Evolutionary conservation across 2,797 vertebrate genomes (phyloP), one percentile per base, ranked within the genome.

Genomic region (Helostoma temminkii): DNA sequence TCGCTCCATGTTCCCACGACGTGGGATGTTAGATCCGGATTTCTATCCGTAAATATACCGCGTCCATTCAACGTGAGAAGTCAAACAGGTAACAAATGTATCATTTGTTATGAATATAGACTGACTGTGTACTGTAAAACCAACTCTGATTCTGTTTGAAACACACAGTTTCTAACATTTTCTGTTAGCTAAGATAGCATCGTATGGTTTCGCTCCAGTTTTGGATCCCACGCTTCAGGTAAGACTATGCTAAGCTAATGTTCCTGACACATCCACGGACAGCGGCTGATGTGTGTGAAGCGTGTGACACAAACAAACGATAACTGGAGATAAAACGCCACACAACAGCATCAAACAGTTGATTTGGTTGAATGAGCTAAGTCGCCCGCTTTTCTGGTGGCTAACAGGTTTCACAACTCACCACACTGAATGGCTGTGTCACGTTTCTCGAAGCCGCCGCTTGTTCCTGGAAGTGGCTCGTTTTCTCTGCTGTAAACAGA

Each of bases 371-470:
- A n/a, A n/a, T n/a, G n/a, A n/a, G n/a, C n/a, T n/a, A n/a, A n/a
- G n/a, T n/a, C n/a, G n/a, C n/a, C n/a, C n/a, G n/a, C n/a, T 1
- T 4, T 1, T 45, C n/a, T n/a, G 41, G 41, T 4, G 5, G 30
- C 2, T 21, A 28, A n/a, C 5, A 3, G 1, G 22, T 2, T 14
- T 3, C 15, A 3, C 14, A 25, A 85, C 93, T 87, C 78, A 94
- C 93, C 93, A 58, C 93, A 94, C 3, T 94, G 93, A 5, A 92
- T 80, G 0, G 85, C 92, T 1, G 71, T 54, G 77, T 94, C 92
- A 7, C 91, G 74, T 67, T 63, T 88, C 8, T 66, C 66, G 0
- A 58, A 47, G 12, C 25, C 36, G 18, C 45, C 47, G 48, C 50
- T 46, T 2, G 22, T 48, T 18, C 48, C 47, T 1, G 9, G 18